Conservation (phyloP, 2,113 vertebrate genomes). For the Petaurus breviceps region DNA sequence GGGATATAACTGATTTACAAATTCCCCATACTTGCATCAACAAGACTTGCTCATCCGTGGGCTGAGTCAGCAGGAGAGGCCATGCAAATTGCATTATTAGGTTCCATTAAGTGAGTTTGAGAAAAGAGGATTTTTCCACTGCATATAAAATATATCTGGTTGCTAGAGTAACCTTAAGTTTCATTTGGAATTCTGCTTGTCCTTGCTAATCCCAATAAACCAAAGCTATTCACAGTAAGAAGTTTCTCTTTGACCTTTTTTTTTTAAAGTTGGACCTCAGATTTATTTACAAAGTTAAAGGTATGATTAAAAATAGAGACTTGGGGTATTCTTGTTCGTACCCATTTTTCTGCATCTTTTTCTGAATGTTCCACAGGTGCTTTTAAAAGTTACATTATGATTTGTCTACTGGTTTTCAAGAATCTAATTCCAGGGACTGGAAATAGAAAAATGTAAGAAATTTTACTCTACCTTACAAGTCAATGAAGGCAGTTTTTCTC, state of each 20-base stretch:
- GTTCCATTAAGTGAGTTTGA: constrained; percentile 27
- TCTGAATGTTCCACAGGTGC: not conserved
- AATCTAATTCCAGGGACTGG: not conserved
- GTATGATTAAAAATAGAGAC: not conserved
- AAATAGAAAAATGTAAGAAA: not conserved
- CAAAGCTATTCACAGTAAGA: constrained; percentile 53
- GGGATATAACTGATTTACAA: constrained; percentile 36
- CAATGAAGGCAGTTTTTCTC: not conserved
- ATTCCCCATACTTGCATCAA: not conserved
- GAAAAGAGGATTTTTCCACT: constrained; percentile 35
- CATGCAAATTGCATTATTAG: constrained; percentile 39
- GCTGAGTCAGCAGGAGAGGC: not conserved
- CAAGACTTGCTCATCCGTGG: constrained; percentile 47
- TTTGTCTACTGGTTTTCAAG: not conserved
- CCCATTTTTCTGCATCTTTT: not conserved
- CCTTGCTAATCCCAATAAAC: constrained; percentile 53
- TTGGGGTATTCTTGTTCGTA: not conserved
- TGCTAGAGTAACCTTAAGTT: constrained; percentile 22
- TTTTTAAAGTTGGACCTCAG: not conserved
- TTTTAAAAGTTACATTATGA: not conserved
- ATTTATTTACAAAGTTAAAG: not conserved
- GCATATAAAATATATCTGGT: constrained; percentile 38
- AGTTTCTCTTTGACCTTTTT: constrained; percentile 31
- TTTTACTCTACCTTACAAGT: not conserved
- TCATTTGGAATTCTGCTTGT: constrained; percentile 51